Base-by-base conservation (phyloP, 2,888 invertebrate genomes). In the Adelphocoris suturalis region DNA sequence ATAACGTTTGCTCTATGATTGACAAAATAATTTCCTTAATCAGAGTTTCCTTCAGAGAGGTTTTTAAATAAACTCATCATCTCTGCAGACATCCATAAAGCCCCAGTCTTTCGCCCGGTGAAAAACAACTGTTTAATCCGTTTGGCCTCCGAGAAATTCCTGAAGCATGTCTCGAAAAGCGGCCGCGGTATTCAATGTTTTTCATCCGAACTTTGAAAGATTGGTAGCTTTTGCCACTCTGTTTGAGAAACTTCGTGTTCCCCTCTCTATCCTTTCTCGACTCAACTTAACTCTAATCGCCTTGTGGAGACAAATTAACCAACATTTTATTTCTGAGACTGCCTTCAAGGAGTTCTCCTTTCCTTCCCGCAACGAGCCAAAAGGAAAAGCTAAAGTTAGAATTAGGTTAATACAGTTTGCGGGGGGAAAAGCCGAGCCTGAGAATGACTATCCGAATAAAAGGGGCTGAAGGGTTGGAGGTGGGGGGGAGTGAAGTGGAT, bases 381-480 rank as follows among this genome's bases (percentile, higher is more conserved):
- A 88, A 78, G 78, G 88, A 78, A 68, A 86, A 80, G 88, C 76
- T 52, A 23, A 88, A 88, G 88, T 88, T 88, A 28, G 88, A 88
- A 88, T 88, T 88, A 88, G 88, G 88, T 88, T 88, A 88, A 88
- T 88, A 88, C 88, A 88, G 88, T 88, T 88, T 88, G 88, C 88
- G 55, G 88, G 75, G 48, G 80, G 55, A 37, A 48, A 78, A 80
- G 84, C 55, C 13, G 48, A 52, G 85, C 85, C 85, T 85, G 88
- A 80, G 19, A 88, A 88, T 78, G 88, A 88, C 88, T 88, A 88
- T 88, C 80, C 88, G 88, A 88, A 88, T 88, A 88, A 88, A 88
- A 88, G 88, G 14, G 86, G 46, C 37, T 37, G 37, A 37, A 37
- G 37, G 37, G 61, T 47, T 46, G 75, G 52, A 37, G 87, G 46